A percentile compares a stretch with the other conserved stretches of the same genome.
Conservation (phyloP, 2,888 invertebrate genomes). For the Platycheirus rosarum region DNA sequence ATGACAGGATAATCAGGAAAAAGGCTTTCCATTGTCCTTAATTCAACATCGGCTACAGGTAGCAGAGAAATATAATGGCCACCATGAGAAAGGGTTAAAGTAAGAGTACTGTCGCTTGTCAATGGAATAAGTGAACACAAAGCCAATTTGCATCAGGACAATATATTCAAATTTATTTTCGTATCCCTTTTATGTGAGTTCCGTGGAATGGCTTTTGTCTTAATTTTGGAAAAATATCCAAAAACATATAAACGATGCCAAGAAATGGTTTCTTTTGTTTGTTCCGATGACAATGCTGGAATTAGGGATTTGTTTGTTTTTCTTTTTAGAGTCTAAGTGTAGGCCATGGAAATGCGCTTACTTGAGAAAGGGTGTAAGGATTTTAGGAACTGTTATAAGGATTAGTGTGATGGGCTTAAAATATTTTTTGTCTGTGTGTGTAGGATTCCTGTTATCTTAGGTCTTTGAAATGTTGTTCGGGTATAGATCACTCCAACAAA, state of each 20-base stretch:
- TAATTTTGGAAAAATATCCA: constrained; percentile 35
- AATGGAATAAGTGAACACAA: constrained; percentile 45
- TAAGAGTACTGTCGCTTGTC: constrained; percentile 46
- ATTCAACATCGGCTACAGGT: constrained; percentile 37
- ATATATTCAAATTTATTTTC: constrained; percentile 35
- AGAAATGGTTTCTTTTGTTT: constrained; percentile 33
- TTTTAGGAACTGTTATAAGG: constrained; percentile 42
- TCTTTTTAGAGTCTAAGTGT: constrained; percentile 35
- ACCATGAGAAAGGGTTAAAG: constrained; percentile 65
- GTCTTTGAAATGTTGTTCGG: not conserved
- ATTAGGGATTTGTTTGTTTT: constrained; percentile 60
- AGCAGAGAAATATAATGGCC: constrained; percentile 16
- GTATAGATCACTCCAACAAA: constrained; percentile 22
- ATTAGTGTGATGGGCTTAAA: constrained; percentile 1
- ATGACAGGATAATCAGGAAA: constrained; percentile 43
- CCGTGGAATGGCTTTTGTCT: constrained; percentile 21
- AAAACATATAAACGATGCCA: constrained; percentile 43
- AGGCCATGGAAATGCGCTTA: constrained; percentile 24
- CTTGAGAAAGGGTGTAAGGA: constrained; percentile 4
- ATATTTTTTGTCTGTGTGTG: not conserved
- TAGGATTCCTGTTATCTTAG: constrained; percentile 34
- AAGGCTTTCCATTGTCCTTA: constrained; percentile 51
- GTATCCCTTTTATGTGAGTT: constrained; percentile 32
- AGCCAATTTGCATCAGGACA: constrained; percentile 63
- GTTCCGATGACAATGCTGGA: not conserved